Evolutionary conservation across 1,140 invertebrate genomes (phyloP).

Genomic region (Scaptomyza graminum): DNA sequence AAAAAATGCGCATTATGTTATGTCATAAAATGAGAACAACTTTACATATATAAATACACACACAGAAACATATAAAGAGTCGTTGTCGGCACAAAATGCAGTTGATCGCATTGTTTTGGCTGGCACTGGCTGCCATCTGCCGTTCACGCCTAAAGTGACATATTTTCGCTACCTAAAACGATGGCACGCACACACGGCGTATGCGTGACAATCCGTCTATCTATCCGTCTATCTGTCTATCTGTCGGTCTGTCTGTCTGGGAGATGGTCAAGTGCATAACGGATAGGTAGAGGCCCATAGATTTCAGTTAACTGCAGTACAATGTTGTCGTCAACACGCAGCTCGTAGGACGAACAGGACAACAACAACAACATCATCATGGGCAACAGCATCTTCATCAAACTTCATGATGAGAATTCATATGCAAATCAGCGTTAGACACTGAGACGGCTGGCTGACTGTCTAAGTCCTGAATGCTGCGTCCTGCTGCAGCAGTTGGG

Average conservation of each 20-base stretch:
- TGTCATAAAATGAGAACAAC: conserved; percentile 1
- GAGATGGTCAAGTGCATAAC: conserved; percentile 24
- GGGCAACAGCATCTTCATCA: conserved; percentile 40
- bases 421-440: conserved; percentile 75
- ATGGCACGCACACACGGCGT: conserved; percentile 58
- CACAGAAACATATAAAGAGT: conserved; percentile 2
- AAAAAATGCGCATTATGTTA: conserved; percentile 17
- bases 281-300: conserved; percentile 46
- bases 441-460: conserved; percentile 1
- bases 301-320: conserved; percentile 69
- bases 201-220: conserved; percentile 38
- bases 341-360: neutral
- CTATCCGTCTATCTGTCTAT: too few relatives aligned
- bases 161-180: conserved; percentile 50
- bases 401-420: conserved; percentile 73
- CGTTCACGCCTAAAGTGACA: conserved; percentile 52
- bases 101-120: conserved; percentile 35
- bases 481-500: neutral
- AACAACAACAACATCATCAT: conserved; percentile 11
- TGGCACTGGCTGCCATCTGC: conserved; percentile 19
- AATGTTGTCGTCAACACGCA: conserved; percentile 55
- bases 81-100: conserved; percentile 17
- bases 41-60: conserved; percentile 10
- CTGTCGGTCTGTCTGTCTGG: neutral
- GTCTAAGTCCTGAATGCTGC: conserved; percentile 5